A percentile compares a stretch with the other conserved stretches of the same genome.
These are phyloP conservation scores for Orientallactaga sibirica DNA, from an alignment of 2,797 vertebrate species.

Conservation along the genomic window DNA sequence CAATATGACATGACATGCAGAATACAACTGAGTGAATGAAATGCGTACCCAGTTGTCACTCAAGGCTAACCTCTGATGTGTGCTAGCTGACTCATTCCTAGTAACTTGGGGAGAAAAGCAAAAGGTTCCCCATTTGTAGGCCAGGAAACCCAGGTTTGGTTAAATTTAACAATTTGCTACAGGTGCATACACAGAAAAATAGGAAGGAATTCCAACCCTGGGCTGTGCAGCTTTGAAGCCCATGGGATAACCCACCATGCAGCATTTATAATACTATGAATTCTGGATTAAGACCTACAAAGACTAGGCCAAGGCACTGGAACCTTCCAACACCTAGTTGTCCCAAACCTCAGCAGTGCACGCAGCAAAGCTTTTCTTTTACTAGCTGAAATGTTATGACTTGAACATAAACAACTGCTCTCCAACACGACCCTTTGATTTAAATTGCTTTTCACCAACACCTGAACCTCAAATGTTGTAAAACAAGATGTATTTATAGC, in stretches of 20 bases:
- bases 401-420: slow-evolving; percentile 61
- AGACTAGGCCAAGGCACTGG: background rate
- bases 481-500: slow-evolving; percentile 66
- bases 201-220: slow-evolving; percentile 11
- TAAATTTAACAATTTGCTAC: slow-evolving; percentile 29
- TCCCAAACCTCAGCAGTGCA: background rate
- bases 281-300: background rate
- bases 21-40: background rate
- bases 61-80: background rate
- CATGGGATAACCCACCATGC: background rate
- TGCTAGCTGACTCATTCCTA: background rate
- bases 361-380: slow-evolving; percentile 40
- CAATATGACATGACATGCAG: background rate
- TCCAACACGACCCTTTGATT: slow-evolving; percentile 66
- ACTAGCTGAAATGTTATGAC: slow-evolving; percentile 63
- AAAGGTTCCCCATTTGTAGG: slow-evolving; percentile 1
- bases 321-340: background rate
- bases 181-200: background rate
- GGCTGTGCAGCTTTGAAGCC: background rate
- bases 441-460: slow-evolving; percentile 73
- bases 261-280: background rate
- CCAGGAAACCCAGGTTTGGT: slow-evolving; percentile 45
- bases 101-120: background rate
- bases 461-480: slow-evolving; percentile 49
- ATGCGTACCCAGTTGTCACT: background rate